Percentiles rank a stretch among this genome's conserved stretches.
Evolutionary conservation across 2,113 vertebrate genomes (phyloP).

Genomic region (Antechinus stuartii): DNA sequence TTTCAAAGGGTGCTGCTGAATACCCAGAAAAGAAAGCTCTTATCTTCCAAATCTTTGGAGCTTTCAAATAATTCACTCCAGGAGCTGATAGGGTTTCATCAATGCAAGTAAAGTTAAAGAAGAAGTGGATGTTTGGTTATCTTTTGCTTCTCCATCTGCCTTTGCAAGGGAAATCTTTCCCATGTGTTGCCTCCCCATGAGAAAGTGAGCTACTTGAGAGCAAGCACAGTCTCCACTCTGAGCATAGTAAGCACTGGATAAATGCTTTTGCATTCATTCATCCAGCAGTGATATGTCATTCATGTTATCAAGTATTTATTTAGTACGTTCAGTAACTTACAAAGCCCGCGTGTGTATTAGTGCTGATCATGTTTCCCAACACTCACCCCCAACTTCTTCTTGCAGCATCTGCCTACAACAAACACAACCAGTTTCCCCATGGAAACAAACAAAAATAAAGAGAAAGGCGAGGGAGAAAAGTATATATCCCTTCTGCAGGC

Average conservation of each 20-base stretch:
- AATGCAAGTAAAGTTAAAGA: background rate
- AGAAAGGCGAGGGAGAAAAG: rapidly evolving
- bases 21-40: background rate
- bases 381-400: background rate
- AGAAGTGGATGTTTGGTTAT: background rate
- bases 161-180: background rate
- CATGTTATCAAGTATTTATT: background rate
- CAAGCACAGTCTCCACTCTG: background rate
- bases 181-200: background rate
- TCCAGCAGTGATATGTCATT: background rate
- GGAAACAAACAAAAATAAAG: background rate
- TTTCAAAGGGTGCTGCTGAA: background rate
- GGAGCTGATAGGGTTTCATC: background rate
- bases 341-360: background rate
- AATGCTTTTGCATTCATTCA: background rate
- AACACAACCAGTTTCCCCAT: background rate
- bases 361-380: background rate
- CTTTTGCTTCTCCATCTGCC: background rate
- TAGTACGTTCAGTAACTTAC: background rate
- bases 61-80: background rate
- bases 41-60: background rate
- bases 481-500: too few species aligned
- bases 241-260: background rate
- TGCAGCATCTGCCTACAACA: background rate
- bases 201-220: background rate